These are phyloP conservation scores for Cyanistes caeruleus DNA, from an alignment of 2,113 vertebrate species.

Conservation along the genomic window DNA sequence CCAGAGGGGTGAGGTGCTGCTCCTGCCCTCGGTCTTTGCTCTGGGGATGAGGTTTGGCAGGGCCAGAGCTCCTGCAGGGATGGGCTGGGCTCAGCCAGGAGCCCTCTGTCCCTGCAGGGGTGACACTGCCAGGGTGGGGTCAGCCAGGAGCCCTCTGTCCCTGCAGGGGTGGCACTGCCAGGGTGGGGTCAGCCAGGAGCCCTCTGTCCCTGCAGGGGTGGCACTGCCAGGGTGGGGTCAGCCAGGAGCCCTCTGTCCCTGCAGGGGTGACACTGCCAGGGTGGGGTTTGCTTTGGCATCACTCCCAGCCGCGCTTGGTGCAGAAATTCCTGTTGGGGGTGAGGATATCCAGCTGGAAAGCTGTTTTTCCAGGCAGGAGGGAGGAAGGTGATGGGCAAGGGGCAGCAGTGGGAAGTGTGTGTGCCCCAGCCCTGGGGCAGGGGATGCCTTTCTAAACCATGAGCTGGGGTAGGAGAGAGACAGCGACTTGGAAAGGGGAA, in stretches of 20 bases:
- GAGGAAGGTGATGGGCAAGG: not conserved
- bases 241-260: not conserved
- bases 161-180: too few relatives aligned
- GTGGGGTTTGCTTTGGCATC: not conserved
- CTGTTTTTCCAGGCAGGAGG: fast-evolving
- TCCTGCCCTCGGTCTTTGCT: not conserved
- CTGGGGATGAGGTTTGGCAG: not conserved
- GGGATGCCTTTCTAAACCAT: fast-evolving
- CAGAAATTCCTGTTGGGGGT: not conserved
- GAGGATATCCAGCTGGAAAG: not conserved
- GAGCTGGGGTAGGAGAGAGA: not conserved
- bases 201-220: too few relatives aligned
- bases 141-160: not conserved
- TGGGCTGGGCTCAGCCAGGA: not conserved
- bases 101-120: too few relatives aligned
- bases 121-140: not conserved
- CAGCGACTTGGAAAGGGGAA: not conserved
- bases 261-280: not conserved
- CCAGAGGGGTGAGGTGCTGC: not conserved
- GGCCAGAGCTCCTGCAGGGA: not conserved
- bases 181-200: too few relatives aligned
- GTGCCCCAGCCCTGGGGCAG: not conserved
- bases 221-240: too few relatives aligned
- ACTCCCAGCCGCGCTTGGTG: not conserved
- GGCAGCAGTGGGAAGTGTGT: not conserved